Evolutionary conservation across 2,113 vertebrate genomes (phyloP), one percentile per base, ranked within the genome.

Genomic region (Toxostoma redivivum): DNA sequence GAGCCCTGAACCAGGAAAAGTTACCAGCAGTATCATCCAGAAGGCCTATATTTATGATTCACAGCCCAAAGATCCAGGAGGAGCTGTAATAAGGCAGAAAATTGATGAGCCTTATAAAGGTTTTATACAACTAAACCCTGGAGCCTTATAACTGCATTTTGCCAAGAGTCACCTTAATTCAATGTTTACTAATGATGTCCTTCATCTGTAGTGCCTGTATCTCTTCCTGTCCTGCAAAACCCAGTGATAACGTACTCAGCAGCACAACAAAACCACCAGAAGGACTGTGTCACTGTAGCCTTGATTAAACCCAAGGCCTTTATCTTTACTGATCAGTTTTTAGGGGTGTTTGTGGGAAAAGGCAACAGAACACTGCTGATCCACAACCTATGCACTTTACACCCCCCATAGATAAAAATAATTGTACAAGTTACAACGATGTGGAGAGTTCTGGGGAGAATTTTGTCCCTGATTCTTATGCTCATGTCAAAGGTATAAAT

Each of bases 81-180:
- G 76, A 94, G 44, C 92, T 56, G 82, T 94, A 97, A 96, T 78
- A 94, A 92, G 92, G 83, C 88, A 88, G 80, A 90, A 93, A 96
- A 97, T 92, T 96, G 92, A 96, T 97, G 95, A 94, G 76, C 48
- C 82, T 94, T 96, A 93, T 96, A 97, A 96, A 93, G 76, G 76
- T 76, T 96, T 97, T 86, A 74, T 88, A 88, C 92, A 95, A 81
- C 82, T 48, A 69, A 86, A 86, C 81, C 94, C 93, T 53, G 86
- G 71, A 95, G 92, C 94, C 80, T 94, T 93, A 67, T 92, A 94
- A 90, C 93, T 81, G 8, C 90, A 38, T 97, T 90, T 94, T 88
- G 90, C n/a, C 64, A 64, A 94, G 87, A 92, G 86, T 83, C 64
- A 86, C 94, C 92, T 96, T 97, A 94, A 96, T 96, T 96, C 88